Percentiles rank a stretch among this genome's conserved stretches.
Evolutionary conservation across 2,797 vertebrate species (phyloP).

Genomic region (Jordanella pulchra): DNA sequence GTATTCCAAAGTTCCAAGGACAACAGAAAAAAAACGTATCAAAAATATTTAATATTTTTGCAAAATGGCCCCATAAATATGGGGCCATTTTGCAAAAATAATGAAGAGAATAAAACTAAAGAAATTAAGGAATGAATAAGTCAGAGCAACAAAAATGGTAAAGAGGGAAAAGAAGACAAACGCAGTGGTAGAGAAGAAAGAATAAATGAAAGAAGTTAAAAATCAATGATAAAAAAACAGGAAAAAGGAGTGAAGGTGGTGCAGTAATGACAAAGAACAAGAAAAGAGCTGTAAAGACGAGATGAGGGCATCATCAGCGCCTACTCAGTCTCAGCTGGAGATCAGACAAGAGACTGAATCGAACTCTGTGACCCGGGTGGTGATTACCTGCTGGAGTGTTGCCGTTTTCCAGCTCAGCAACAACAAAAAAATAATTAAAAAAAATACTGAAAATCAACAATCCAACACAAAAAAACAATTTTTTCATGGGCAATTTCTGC

Average conservation of each 20-base stretch:
- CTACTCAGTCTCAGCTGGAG: conserved; percentile 51
- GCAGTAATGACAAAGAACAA: neutral
- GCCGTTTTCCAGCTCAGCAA: conserved; percentile 27
- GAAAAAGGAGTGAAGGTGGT: neutral
- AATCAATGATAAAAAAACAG: neutral
- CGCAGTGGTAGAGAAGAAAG: neutral
- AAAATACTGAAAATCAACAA: neutral
- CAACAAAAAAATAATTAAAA: neutral
- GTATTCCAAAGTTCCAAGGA: no score
- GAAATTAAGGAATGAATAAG: neutral
- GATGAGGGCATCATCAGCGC: conserved; percentile 15
- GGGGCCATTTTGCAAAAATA: neutral
- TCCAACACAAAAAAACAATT: neutral
- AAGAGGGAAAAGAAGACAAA: neutral
- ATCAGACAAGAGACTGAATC: conserved; percentile 21
- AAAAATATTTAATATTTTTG: no score
- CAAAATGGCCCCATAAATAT: no score
- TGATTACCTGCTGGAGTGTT: conserved; percentile 34
- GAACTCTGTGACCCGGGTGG: conserved; percentile 23
- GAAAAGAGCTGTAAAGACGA: conserved; percentile 1
- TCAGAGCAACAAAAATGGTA: neutral
- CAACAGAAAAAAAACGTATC: no score
- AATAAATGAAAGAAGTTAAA: neutral
- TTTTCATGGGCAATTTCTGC: neutral
- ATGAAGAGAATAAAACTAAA: neutral